Evolutionary conservation across 2,888 invertebrate species (phyloP).

Genomic region (Epinotia ramella): DNA sequence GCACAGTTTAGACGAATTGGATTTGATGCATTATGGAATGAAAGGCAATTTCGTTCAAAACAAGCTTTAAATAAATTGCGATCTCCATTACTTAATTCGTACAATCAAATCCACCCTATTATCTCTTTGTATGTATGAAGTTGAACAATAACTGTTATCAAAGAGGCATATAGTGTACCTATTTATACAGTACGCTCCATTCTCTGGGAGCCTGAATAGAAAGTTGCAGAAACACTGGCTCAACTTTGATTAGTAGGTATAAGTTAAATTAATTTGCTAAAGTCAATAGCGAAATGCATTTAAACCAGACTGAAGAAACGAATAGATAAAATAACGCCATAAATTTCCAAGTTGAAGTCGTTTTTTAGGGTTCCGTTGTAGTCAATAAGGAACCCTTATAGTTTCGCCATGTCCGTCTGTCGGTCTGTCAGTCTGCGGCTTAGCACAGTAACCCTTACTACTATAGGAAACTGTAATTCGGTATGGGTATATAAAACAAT

Average conservation of each 20-base stretch:
- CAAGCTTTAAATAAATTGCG: neutral
- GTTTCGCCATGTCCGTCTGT: no score
- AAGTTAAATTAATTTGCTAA: conserved; percentile 69
- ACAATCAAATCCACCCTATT: neutral
- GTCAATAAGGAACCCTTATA: no score
- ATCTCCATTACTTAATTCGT: neutral
- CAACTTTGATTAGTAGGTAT: conserved; percentile 77
- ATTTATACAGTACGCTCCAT: conserved; percentile 47
- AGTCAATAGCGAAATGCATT: conserved; percentile 65
- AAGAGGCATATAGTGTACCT: conserved; percentile 12
- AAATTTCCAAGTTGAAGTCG: conserved; percentile 6
- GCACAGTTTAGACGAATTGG: conserved; percentile 7
- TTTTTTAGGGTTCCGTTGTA: neutral
- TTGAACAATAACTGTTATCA: conserved; percentile 11
- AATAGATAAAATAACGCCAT: conserved; percentile 33
- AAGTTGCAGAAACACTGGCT: conserved; percentile 62
- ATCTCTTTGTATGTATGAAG: conserved; percentile 5
- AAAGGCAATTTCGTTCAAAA: conserved; percentile 18
- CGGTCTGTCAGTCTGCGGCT: no score
- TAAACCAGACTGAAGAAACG: conserved; percentile 50
- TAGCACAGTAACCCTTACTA: no score
- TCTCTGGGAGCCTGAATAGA: conserved; percentile 50
- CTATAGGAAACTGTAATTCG: no score
- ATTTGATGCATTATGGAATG: conserved; percentile 12
- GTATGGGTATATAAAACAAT: no score